Evolutionary conservation across 2,888 invertebrate species (phyloP).

Genomic region (Abscondita cerata): DNA sequence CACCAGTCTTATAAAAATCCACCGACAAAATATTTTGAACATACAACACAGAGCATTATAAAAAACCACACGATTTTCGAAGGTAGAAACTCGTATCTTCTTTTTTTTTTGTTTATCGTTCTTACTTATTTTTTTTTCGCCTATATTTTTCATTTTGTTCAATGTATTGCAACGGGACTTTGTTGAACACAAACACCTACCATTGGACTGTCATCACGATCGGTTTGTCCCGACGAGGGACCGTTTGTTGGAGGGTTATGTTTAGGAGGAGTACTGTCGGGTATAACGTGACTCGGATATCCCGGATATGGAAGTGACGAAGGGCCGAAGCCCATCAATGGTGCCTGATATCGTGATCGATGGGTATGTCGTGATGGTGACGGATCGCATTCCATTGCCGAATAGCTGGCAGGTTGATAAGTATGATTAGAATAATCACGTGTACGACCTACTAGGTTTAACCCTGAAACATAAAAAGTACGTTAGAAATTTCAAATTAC

Average conservation of each 20-base stretch:
- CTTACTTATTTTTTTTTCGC: slow-evolving; percentile 23
- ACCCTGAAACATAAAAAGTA: slow-evolving; percentile 51
- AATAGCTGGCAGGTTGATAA: slow-evolving; percentile 49
- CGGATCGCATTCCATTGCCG: slow-evolving; percentile 83
- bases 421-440: slow-evolving; percentile 48
- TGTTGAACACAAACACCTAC: slow-evolving; percentile 90
- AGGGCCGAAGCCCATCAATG: slow-evolving; percentile 59
- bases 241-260: slow-evolving; percentile 46
- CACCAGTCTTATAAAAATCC: slow-evolving; percentile 26
- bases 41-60: slow-evolving; percentile 33
- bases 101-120: too few relatives aligned
- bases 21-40: slow-evolving; percentile 27
- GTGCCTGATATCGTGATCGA: slow-evolving; percentile 52
- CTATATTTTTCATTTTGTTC: slow-evolving; percentile 44
- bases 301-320: slow-evolving; percentile 55
- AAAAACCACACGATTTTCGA: slow-evolving; percentile 25
- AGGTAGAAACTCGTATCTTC: slow-evolving; percentile 11
- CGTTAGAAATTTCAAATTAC: too few relatives aligned
- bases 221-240: slow-evolving; percentile 53
- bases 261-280: slow-evolving; percentile 47
- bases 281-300: slow-evolving; percentile 57
- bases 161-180: slow-evolving; percentile 92
- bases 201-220: slow-evolving; percentile 80
- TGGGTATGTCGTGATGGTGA: slow-evolving; percentile 61
- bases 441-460: slow-evolving; percentile 59